Conservation (phyloP, 2,797 vertebrate genomes). For the Telmatherina bonti region DNA sequence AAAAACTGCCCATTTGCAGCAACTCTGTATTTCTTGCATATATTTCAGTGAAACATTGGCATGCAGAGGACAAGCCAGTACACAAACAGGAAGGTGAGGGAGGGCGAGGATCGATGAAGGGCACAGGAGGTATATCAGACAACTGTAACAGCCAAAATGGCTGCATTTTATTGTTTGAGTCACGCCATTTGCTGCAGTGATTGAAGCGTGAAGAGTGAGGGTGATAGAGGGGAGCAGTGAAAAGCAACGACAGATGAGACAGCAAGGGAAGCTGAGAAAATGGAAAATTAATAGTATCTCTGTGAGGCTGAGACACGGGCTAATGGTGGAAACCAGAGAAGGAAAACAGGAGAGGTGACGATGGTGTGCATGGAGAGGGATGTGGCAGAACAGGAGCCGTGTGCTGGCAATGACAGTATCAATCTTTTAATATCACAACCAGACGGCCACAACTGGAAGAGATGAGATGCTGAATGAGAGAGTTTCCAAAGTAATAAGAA, state of each 20-base stretch:
- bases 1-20: neutral
- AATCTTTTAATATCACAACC: conserved; percentile 28
- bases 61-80: conserved; percentile 3
- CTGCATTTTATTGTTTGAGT: conserved; percentile 34
- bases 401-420: conserved; percentile 21
- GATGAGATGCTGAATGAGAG: conserved; percentile 22
- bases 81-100: neutral
- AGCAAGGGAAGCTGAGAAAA: neutral
- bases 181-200: conserved; percentile 11
- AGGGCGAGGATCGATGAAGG: neutral
- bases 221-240: conserved; percentile 9
- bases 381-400: neutral
- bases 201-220: conserved; percentile 27
- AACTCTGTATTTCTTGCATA: neutral
- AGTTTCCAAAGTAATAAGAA: conserved; percentile 24
- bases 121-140: conserved; percentile 1
- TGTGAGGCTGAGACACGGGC: conserved; percentile 4
- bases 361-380: neutral
- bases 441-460: conserved; percentile 9
- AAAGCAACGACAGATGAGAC: conserved; percentile 42
- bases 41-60: conserved; percentile 6
- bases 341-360: neutral
- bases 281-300: conserved; percentile 7
- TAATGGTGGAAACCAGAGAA: conserved; percentile 4
- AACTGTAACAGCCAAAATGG: conserved; percentile 42